phyloP scores from a whole-genome alignment of 37 sponge, comb jelly and placozoan genomes.

The Lycopodina hypogea region DNA sequence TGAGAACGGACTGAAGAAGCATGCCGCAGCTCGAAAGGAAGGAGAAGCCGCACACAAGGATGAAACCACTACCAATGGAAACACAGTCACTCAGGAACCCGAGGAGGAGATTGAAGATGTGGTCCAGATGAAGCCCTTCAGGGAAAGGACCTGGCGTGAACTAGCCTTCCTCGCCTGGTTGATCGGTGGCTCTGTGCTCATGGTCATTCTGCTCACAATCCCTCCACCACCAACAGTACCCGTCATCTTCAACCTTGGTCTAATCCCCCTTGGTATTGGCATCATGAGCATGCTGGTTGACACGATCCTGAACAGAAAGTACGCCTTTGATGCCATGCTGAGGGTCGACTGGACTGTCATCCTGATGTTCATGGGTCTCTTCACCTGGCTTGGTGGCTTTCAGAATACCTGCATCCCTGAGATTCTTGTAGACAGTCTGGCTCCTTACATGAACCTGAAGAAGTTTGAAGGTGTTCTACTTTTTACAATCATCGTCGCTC shows the following conservation, averaged over 20 bases:
- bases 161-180: constrained; percentile 50
- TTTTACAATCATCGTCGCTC: constrained; percentile 67
- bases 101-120: constrained; percentile 15
- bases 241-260: constrained; percentile 76
- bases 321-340: constrained; percentile 68
- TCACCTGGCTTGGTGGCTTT: constrained; percentile 89
- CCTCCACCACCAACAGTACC: constrained; percentile 55
- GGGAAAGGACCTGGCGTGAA: constrained; percentile 38
- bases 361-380: constrained; percentile 88
- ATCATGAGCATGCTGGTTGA: constrained; percentile 78
- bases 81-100: neutral
- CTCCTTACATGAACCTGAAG: constrained; percentile 55
- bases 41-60: neutral
- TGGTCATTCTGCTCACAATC: constrained; percentile 58
- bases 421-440: constrained; percentile 36
- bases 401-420: constrained; percentile 74
- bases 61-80: neutral
- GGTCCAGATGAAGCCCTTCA: constrained; percentile 17
- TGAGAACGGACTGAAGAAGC: constrained; percentile 20
- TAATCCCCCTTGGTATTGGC: constrained; percentile 79
- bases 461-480: constrained; percentile 60
- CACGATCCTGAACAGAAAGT: constrained; percentile 65
- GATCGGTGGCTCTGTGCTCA: constrained; percentile 20
- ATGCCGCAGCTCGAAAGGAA: constrained; percentile 3
- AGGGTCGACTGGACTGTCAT: constrained; percentile 89